A percentile compares a stretch with the other conserved stretches of the same genome.
Conservation (phyloP, 1,140 invertebrate species). For the Tenebrio molitor region DNA sequence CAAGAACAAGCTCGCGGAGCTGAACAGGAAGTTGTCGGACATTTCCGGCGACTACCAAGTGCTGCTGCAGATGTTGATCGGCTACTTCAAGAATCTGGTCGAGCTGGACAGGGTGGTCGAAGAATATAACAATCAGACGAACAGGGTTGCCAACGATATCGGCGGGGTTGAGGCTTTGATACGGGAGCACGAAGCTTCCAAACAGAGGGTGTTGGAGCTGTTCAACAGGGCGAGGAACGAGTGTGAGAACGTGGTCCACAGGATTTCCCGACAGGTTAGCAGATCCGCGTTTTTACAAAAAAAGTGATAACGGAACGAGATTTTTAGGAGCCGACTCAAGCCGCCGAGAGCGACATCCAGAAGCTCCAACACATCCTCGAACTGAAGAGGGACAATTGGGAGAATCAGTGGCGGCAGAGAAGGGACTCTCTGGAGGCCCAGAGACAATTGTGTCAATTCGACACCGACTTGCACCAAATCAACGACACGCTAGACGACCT, state of each 20-base stretch:
- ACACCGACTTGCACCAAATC: conserved; percentile 80
- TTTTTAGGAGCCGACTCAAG: conserved; percentile 77
- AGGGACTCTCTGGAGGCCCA: conserved; percentile 75
- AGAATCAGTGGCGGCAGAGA: conserved; percentile 73
- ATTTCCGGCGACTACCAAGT: conserved; percentile 81
- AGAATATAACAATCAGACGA: conserved; percentile 52
- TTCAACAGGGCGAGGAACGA: conserved; percentile 74
- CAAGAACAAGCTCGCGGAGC: conserved; percentile 74
- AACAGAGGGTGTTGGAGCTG: conserved; percentile 72
- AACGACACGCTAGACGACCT: conserved; percentile 79
- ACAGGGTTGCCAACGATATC: conserved; percentile 61
- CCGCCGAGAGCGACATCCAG: conserved; percentile 78
- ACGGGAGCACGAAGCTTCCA: conserved; percentile 73
- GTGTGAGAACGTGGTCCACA: conserved; percentile 74
- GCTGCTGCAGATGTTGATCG: conserved; percentile 79
- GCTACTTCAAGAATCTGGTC: conserved; percentile 77
- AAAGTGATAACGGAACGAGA: no score
- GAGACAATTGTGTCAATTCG: conserved; percentile 78
- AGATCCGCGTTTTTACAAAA: neutral
- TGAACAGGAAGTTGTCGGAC: conserved; percentile 76
- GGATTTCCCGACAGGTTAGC: conserved; percentile 75
- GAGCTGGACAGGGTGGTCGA: conserved; percentile 70
- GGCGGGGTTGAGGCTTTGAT: conserved; percentile 69
- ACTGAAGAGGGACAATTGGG: conserved; percentile 70
- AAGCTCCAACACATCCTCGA: conserved; percentile 77